Base-by-base conservation (phyloP, 2,797 vertebrate genomes). In the Helostoma temminkii region DNA sequence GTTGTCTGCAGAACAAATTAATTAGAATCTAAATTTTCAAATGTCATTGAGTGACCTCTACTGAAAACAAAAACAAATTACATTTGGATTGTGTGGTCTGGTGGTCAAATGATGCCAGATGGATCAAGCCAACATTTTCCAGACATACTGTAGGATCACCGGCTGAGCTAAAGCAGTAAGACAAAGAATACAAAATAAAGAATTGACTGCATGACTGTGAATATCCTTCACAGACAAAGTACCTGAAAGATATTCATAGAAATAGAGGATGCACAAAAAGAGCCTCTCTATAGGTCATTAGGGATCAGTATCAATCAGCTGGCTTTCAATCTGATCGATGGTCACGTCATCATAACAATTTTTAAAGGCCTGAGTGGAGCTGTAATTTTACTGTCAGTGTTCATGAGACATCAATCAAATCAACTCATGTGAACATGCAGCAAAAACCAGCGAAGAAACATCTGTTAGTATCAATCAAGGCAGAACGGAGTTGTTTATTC, bases 31-130 rank as follows among this genome's bases (percentile, higher is more conserved):
- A 24, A 52, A 48, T 63, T 63, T 58, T 37, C 32, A 68, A 71
- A 63, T 21, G 62, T 36, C 25, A 14, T 53, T 62, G 16, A 55
- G 25, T 55, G 63, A 74, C 56, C 39, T 77, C 2, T 41, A 50
- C 66, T 82, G n/a, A 67, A 39, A 19, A 53, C 16, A 73, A 67
- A 39, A 19, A 53, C 16, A 73, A 68, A 70, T 80, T 81, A 45
- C 16, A 67, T 70, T 65, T 69, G 39, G 46, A 46, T 32, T 37
- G 60, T 14, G 12, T 37, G 53, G 43, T 55, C 58, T 43, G 15
- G 59, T 74, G 61, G 66, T 75, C 43, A 54, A 36, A 48, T 21
- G 60, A 74, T 66, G 60, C 39, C 61, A 59, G 58, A 66, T 5
- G 26, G 48, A 73, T 76, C 47, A 74, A 55, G 46, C 39, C 24